Evolutionary conservation across 2,113 vertebrate species (phyloP).

Genomic region (Poeciliopsis retropinna): DNA sequence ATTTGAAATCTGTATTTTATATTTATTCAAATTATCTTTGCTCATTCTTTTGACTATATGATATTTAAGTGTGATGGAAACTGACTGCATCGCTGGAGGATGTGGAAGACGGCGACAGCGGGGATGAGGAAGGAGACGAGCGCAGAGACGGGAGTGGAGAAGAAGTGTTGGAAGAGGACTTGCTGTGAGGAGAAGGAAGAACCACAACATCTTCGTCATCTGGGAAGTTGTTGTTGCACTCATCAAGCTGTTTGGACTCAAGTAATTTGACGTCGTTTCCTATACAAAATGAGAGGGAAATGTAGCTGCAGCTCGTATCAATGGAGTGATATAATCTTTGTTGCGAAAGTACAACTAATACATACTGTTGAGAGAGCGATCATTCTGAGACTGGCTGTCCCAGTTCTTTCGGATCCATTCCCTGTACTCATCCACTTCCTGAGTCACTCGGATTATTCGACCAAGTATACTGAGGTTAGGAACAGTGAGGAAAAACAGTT

Average conservation of each 20-base stretch:
- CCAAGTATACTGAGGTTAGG: conserved; percentile 87
- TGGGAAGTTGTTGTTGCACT: conserved; percentile 94
- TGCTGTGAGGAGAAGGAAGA: conserved; percentile 84
- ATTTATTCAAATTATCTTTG: too few species aligned
- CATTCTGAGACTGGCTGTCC: conserved; percentile 85
- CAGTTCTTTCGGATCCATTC: conserved; percentile 95
- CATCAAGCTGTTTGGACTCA: conserved; percentile 91
- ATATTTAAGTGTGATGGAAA: conserved; percentile 34
- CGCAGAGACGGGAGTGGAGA: conserved; percentile 90
- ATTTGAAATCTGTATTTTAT: too few species aligned
- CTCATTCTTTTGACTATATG: too few species aligned
- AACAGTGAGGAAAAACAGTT: not conserved
- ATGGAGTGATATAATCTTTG: not conserved
- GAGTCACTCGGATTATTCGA: conserved; percentile 95
- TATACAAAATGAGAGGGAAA: conserved; percentile 61
- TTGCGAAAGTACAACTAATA: not conserved
- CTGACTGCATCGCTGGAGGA: conserved; percentile 95
- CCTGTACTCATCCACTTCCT: conserved; percentile 94
- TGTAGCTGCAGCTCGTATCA: not conserved
- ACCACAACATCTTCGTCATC: conserved; percentile 79
- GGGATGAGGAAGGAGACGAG: conserved; percentile 90
- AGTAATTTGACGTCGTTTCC: conserved; percentile 92
- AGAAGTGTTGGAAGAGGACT: conserved; percentile 89
- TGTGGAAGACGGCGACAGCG: conserved; percentile 88
- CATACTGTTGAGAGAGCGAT: conserved; percentile 87